Evolutionary conservation across 2,113 vertebrate genomes (phyloP).

Genomic region (Hypocryptadius cinnamomeus): DNA sequence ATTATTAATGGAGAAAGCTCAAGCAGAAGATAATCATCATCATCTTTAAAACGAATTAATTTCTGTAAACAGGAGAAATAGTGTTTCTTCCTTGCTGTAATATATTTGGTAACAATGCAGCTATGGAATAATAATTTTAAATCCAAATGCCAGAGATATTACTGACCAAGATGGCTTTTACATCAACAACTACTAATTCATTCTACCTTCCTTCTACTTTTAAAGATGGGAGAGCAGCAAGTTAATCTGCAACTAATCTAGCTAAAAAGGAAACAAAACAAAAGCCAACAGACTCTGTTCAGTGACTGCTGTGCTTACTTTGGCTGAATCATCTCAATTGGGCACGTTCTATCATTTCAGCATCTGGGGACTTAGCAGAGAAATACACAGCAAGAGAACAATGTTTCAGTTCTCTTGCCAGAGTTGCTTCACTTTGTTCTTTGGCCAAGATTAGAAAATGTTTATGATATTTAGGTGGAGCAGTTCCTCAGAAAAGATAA

Average conservation of each 20-base stretch:
- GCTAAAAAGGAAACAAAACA: slow-evolving; percentile 18
- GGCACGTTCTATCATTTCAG: slow-evolving; percentile 24
- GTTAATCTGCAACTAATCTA: slow-evolving; percentile 48
- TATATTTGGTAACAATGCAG: neutral
- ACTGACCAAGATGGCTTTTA: neutral
- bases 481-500: slow-evolving; percentile 43
- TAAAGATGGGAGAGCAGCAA: neutral
- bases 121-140: neutral
- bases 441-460: slow-evolving; percentile 40
- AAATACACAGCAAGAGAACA: slow-evolving; percentile 44
- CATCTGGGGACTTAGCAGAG: slow-evolving; percentile 51
- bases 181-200: neutral
- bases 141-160: neutral
- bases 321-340: slow-evolving; percentile 39
- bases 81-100: neutral
- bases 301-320: slow-evolving; percentile 49
- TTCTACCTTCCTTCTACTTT: neutral
- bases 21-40: neutral
- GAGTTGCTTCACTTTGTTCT: slow-evolving; percentile 56
- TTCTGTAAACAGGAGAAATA: neutral
- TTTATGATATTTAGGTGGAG: slow-evolving; percentile 57
- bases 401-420: slow-evolving; percentile 60
- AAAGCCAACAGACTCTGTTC: slow-evolving; percentile 12
- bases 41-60: neutral
- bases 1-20: neutral